Percentiles rank a stretch among this genome's conserved stretches.
Conservation (phyloP, 1,140 invertebrate genomes). For the Solen grandis region DNA sequence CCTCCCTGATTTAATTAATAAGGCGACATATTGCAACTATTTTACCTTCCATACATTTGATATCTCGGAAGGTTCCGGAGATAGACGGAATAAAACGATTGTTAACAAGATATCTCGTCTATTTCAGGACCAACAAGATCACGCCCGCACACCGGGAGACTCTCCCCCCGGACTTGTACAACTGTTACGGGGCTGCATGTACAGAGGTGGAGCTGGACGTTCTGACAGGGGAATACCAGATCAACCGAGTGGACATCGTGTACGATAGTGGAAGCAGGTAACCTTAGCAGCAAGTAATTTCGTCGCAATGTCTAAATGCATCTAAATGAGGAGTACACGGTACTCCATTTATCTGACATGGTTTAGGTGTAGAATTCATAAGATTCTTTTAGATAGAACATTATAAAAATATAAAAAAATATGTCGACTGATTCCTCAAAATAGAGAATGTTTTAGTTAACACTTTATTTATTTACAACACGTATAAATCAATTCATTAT, state of each 20-base stretch:
- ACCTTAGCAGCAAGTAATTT: not conserved
- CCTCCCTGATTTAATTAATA: no score
- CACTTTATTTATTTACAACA: no score
- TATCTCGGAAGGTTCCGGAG: not conserved
- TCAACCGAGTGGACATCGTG: slow-evolving; percentile 79
- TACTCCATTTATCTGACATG: no score
- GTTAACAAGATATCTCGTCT: not conserved
- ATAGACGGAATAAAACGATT: not conserved
- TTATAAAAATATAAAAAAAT: no score
- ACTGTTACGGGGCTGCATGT: slow-evolving; percentile 54
- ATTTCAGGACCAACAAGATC: not conserved
- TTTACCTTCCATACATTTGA: no score
- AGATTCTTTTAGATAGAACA: no score
- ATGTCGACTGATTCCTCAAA: no score
- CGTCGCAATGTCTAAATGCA: not conserved
- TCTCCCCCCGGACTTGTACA: slow-evolving; percentile 29
- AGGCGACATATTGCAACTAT: no score
- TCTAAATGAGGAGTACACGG: no score
- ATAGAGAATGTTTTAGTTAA: no score
- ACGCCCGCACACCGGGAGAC: not conserved
- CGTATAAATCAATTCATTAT: no score
- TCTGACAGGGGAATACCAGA: slow-evolving; percentile 79
- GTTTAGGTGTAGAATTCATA: no score
- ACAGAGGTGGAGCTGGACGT: slow-evolving; percentile 65
- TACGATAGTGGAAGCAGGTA: slow-evolving; percentile 78